phyloP scores from a whole-genome alignment of 2,797 vertebrate genomes.

The Muraenolepis orangiensis region DNA sequence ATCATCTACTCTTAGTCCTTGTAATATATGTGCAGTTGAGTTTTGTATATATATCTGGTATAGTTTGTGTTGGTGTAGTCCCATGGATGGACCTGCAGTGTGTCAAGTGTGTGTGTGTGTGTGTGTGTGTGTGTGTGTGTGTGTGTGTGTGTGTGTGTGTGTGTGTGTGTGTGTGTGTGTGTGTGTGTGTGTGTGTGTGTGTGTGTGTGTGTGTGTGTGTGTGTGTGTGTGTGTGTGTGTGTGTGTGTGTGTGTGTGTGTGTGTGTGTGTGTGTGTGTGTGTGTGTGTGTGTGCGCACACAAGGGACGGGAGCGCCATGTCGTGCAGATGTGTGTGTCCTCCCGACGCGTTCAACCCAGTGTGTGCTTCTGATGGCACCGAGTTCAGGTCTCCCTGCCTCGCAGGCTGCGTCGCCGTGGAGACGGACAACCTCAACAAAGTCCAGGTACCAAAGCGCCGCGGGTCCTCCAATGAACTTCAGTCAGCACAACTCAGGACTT shows the following conservation, averaged over 20 bases:
- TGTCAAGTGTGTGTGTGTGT: neutral
- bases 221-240: neutral
- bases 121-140: neutral
- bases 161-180: conserved; percentile 52
- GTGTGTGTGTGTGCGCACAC: neutral
- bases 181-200: conserved; percentile 54
- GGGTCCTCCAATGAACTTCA: neutral
- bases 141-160: neutral
- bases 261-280: neutral
- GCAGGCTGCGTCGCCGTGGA: conserved; percentile 74
- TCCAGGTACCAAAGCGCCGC: conserved; percentile 56
- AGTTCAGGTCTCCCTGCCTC: conserved; percentile 85
- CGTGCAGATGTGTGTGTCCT: conserved; percentile 77
- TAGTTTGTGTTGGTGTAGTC: neutral
- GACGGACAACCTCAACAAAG: fast-evolving
- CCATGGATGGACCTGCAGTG: neutral
- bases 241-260: neutral
- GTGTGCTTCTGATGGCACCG: conserved; percentile 75
- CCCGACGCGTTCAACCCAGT: conserved; percentile 80
- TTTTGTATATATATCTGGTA: neutral
- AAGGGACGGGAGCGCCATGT: fast-evolving
- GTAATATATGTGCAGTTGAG: neutral
- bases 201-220: neutral
- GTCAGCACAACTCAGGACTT: too few species aligned
- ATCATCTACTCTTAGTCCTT: neutral